Percentiles rank a stretch among this genome's conserved stretches.
phyloP scores from a whole-genome alignment of 2,797 vertebrate species.

The Gymnothorax javanicus region DNA sequence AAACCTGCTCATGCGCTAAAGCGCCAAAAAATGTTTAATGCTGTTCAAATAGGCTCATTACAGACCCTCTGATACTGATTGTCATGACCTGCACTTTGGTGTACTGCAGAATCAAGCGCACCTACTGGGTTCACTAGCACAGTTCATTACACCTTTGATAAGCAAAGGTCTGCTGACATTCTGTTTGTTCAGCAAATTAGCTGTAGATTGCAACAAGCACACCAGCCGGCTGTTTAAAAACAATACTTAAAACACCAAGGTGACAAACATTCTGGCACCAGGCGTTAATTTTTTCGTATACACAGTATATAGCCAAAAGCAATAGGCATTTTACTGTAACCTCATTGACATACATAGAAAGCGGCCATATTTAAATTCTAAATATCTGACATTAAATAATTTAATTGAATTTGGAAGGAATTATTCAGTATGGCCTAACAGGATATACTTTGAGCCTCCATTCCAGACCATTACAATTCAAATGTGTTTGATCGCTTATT shows the following conservation, averaged over 20 bases:
- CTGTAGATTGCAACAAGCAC: conserved; percentile 41
- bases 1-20: conserved; percentile 55
- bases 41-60: conserved; percentile 57
- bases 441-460: too few relatives aligned
- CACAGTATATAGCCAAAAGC: too few relatives aligned
- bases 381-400: too few relatives aligned
- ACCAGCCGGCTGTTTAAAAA: conserved; percentile 12
- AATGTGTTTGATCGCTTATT: too few relatives aligned
- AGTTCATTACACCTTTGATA: conserved; percentile 37
- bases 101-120: conserved; percentile 43
- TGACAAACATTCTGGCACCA: background rate
- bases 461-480: too few relatives aligned
- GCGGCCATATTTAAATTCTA: too few relatives aligned
- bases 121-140: conserved; percentile 52
- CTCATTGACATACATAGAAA: too few relatives aligned
- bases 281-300: background rate
- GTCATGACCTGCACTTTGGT: conserved; percentile 47
- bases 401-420: too few relatives aligned
- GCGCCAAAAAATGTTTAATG: conserved; percentile 52
- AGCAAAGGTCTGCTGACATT: conserved; percentile 42
- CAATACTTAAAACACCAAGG: background rate
- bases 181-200: conserved; percentile 45
- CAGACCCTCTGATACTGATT: conserved; percentile 55
- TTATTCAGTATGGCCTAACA: too few relatives aligned
- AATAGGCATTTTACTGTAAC: too few relatives aligned